phyloP scores from a whole-genome alignment of 2,888 invertebrate species.

The Dioctria rufipes region DNA sequence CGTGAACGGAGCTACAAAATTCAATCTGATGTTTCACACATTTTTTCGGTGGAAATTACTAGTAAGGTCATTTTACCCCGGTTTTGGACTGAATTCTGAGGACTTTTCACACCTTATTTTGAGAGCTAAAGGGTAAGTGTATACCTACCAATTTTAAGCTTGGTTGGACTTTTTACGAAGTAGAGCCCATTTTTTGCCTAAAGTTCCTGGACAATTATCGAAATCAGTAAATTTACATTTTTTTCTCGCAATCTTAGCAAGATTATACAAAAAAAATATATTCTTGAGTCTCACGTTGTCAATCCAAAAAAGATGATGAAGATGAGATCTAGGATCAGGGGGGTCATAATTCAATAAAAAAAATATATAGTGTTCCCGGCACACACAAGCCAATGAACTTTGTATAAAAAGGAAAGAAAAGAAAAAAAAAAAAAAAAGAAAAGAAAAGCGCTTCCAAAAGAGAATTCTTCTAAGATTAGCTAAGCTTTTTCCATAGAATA shows the following conservation, averaged over 20 bases:
- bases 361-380: not conserved
- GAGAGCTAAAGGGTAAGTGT: no score
- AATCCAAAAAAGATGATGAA: not conserved
- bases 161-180: no score
- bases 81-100: no score
- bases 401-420: constrained; percentile 1
- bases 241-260: not conserved
- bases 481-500: constrained; percentile 5
- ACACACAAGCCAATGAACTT: constrained; percentile 4
- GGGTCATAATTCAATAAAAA: not conserved
- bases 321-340: not conserved
- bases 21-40: no score
- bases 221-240: not conserved
- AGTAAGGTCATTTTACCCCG: no score
- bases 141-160: no score
- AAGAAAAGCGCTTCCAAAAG: constrained; percentile 19
- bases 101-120: no score
- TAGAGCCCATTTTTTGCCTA: no score
- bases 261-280: not conserved
- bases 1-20: no score
- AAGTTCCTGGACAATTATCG: not conserved
- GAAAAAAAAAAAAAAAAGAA: not conserved
- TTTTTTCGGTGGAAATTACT: no score
- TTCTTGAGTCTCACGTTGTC: not conserved
- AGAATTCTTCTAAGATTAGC: constrained; percentile 44